Evolutionary conservation across 2,113 vertebrate genomes (phyloP), one percentile per base, ranked within the genome.

Genomic region (Strix uralensis): DNA sequence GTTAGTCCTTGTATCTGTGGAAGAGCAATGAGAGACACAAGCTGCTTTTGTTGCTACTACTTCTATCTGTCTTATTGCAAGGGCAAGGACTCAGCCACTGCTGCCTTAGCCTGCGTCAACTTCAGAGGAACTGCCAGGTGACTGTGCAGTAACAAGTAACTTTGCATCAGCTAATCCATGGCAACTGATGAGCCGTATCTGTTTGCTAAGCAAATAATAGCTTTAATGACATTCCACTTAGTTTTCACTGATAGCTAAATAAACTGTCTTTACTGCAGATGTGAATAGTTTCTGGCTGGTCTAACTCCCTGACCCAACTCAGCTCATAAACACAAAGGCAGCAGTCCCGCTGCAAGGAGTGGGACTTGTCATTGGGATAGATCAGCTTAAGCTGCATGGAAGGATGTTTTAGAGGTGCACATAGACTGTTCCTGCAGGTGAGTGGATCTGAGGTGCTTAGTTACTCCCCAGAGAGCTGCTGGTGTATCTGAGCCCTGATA

Each of bases 121-220:
- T 58, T 57, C 70, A 69, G 70, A 40, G 62, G n/a, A 62, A 40
- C 16, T 36, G 17, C 73, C 78, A 58, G 81, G 78, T 42, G 5
- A 69, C 73, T 81, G 44, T 23, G 34, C 78, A 36, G 21, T 61
- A 61, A 40, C 40, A 29, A 92, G 57, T 47, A 61, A 72, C 65
- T 87, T 85, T 17, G 30, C 74, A 87, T 65, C 89, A 81, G 81
- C 73, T 96, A 87, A 91, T 80, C 91, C 84, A 42, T 82, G 81
- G 95, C 81, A 87, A 85, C 89, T 87, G 87, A 89, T 91, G 91
- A 88, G 73, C 89, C 1, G 0, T 80, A 18, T 90, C 90, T 82
- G 69, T 96, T 94, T 87, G 87, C 66, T 57, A 57, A 95, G 78
- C 42, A 94, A 95, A 92, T n/a, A 72, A 44, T 78, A 79, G 36